Evolutionary conservation across 2,797 vertebrate genomes (phyloP).

Genomic region (Tolypeutes matacus): DNA sequence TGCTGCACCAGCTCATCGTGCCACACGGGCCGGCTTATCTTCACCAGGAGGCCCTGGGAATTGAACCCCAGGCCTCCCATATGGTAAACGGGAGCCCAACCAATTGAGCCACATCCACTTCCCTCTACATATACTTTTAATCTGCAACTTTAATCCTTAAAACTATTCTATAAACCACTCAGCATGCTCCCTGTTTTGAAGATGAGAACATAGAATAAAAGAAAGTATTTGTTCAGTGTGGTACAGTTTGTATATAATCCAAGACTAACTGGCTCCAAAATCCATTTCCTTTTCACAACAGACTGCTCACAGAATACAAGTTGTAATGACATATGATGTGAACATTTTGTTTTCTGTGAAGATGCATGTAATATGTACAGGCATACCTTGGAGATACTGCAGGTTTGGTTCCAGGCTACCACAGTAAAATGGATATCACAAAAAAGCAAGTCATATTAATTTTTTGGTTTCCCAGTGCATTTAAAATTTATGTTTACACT

Average conservation of each 20-base stretch:
- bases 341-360: conserved; percentile 3
- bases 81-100: no score
- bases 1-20: no score
- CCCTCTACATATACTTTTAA: conserved; percentile 17
- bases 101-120: no score
- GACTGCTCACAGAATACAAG: neutral
- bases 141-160: neutral
- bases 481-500: no score
- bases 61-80: no score
- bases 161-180: conserved; percentile 46
- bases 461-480: no score
- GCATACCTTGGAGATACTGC: no score
- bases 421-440: no score
- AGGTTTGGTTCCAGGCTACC: no score
- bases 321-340: neutral
- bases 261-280: neutral
- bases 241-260: neutral
- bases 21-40: no score
- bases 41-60: no score
- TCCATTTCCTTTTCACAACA: neutral
- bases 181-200: neutral
- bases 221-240: conserved; percentile 6
- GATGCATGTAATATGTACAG: neutral
- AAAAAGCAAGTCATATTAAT: no score
- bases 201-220: neutral